Evolutionary conservation across 2,888 invertebrate species (phyloP), one percentile per base, ranked within the genome.

Genomic region (Acanthacorydalis orientalis): DNA sequence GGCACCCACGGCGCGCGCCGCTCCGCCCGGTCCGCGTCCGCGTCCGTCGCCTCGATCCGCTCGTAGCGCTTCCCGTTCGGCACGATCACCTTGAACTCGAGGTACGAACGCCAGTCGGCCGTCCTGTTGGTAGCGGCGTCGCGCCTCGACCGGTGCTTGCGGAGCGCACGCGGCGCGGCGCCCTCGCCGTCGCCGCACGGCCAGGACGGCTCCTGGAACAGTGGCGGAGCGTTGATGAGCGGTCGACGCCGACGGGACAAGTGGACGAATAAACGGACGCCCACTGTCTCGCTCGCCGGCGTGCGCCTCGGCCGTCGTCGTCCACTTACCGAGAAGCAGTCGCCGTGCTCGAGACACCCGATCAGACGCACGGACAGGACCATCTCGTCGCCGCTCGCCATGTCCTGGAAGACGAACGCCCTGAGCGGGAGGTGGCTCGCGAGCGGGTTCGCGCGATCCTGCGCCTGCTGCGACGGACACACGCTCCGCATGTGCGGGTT

Each of bases 381-480:
- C 60, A 77, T 66, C 53, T 73, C 71, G 48, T 77, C 76, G 1
- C 72, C 73, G 53, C 70, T 72, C 15, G 62, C 64, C 67, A 75
- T 73, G 11, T 72, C 74, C 50, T 75, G 72, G 55, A 77, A 77
- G 65, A 75, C 68, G 39, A 75, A 71, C 1, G 75, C 74, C 44
- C 72, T 66, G 51, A 73, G 71, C 40, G 63, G 60, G 31, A 71
- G 52, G 2, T 67, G 60, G 48, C 68, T 66, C 0, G 65, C 64
- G 34, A 73, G 55, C 0, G 72, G 68, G 11, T 51, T 54, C 10
- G 59, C 32, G 8, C 61, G 58, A 38, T 67, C 64, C 45, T 64
- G 63, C 16, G 59, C 56, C 6, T 72, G 70, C 15, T 64, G 58
- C 48, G 64, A 62, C 0, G 68, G 64, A 50, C 72, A 70, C 6